These are phyloP conservation scores for Plectrocnemia conspersa DNA, from an alignment of 1,140 invertebrate genomes.

Conservation along the genomic window DNA sequence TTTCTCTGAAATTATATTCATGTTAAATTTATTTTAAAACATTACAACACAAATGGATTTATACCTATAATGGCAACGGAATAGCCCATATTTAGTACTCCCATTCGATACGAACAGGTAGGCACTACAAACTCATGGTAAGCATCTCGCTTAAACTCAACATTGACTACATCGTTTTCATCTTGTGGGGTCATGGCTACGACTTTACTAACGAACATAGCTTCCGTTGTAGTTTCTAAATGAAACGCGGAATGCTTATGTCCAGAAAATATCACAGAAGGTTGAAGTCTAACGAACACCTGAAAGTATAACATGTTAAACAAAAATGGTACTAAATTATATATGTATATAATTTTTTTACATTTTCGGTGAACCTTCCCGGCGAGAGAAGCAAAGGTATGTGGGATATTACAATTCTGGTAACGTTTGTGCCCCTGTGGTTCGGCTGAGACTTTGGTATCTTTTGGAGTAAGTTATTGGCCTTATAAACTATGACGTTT, in stretches of 20 bases:
- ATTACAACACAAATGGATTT: conserved; percentile 9
- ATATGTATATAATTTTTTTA: conserved; percentile 13
- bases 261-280: conserved; percentile 78
- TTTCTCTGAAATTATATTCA: conserved; percentile 41
- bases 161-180: conserved; percentile 38
- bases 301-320: conserved; percentile 39
- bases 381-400: conserved; percentile 30
- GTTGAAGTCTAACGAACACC: conserved; percentile 62
- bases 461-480: conserved; percentile 62
- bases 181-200: conserved; percentile 38
- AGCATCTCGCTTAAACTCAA: conserved; percentile 46
- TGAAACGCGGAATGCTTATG: conserved; percentile 69
- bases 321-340: background rate
- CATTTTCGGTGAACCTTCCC: conserved; percentile 26
- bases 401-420: conserved; percentile 47
- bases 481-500: conserved; percentile 59
- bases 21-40: conserved; percentile 13
- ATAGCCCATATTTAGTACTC: conserved; percentile 75
- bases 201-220: conserved; percentile 42
- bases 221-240: conserved; percentile 34
- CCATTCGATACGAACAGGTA: conserved; percentile 94
- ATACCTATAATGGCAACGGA: conserved; percentile 77
- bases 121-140: conserved; percentile 84
- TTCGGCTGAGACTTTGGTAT: conserved; percentile 40
- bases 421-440: conserved; percentile 49